Base-by-base conservation (phyloP, 2,113 vertebrate genomes). In the Cryptotis parvus region DNA sequence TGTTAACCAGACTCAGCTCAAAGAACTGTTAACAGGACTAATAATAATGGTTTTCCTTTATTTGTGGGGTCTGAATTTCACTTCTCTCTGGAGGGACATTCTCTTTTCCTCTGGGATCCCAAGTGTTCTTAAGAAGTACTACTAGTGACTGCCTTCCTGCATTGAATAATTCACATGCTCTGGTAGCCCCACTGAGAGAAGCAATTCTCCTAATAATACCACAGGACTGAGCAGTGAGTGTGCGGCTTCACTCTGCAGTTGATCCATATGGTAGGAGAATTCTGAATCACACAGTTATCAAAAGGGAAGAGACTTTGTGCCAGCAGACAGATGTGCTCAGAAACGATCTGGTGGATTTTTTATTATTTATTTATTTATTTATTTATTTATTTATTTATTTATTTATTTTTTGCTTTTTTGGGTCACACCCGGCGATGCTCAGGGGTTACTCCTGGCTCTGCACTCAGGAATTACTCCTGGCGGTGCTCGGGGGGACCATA, bases 21-120 rank as follows among this genome's bases (percentile, higher is more conserved):
- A 55, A 33, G n/a, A 75, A 91, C 4, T 35, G n/a, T 52, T 31
- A 39, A 45, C 27, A 37, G 14, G 41, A 10, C 6, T 39, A 16
- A 49, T 43, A 20, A 33, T 31, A n/a, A 6, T 63, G 5, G 6
- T 73, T 75, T 65, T 45, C 43, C 68, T 66, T 63, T 92, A 27
- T 68, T 77, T 81, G 75, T 55, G 88, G 86, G 85, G 69, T 84
- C 63, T 61, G 18, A 37, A 63, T 81, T 20, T 55, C 52, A 55
- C 52, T 14, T 55, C 52, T 15, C 12, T 52, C 68, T 31, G 82
- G 68, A 92, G 73, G 18, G 18, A n/a, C 80, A 66, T 87, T 92
- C 58, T 81, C n/a, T 22, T 84, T 55, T 68, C 73, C 24, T 78
- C 86, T 90, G 55, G 41, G 58, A 77, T 84, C 73, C 70, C 49